Percentiles rank a stretch among this genome's conserved stretches.
Evolutionary conservation across 2,797 vertebrate species (phyloP).

Genomic region (Bradypodion ventrale): DNA sequence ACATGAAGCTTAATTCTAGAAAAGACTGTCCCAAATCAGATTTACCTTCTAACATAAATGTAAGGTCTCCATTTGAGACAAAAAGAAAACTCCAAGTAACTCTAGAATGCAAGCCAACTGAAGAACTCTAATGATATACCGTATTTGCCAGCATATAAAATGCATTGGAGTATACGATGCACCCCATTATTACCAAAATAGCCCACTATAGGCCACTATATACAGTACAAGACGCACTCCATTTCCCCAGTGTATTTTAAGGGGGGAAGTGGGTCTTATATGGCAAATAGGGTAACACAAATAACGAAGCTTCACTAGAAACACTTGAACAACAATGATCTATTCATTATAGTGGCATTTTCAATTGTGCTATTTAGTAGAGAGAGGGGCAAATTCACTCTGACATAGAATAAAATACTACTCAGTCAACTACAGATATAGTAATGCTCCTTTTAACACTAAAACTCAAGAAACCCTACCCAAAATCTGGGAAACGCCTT

Average conservation of each 20-base stretch:
- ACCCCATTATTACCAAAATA: too few relatives aligned
- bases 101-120: neutral
- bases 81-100: neutral
- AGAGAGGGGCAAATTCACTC: too few relatives aligned
- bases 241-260: too few relatives aligned
- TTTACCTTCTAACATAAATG: neutral
- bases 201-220: too few relatives aligned
- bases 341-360: neutral
- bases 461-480: slow-evolving; percentile 73
- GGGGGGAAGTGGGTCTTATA: too few relatives aligned
- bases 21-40: neutral
- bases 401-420: neutral
- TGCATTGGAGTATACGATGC: too few relatives aligned
- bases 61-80: neutral
- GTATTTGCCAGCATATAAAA: too few relatives aligned
- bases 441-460: neutral
- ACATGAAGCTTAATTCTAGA: neutral
- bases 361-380: too few relatives aligned
- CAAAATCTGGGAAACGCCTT: slow-evolving; percentile 93
- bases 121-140: neutral
- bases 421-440: neutral
- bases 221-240: too few relatives aligned
- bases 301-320: neutral
- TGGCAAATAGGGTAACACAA: too few relatives aligned
- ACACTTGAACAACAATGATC: neutral